These are phyloP conservation scores for Armadillidium nasatum DNA, from an alignment of 1,140 invertebrate species.

Conservation along the genomic window DNA sequence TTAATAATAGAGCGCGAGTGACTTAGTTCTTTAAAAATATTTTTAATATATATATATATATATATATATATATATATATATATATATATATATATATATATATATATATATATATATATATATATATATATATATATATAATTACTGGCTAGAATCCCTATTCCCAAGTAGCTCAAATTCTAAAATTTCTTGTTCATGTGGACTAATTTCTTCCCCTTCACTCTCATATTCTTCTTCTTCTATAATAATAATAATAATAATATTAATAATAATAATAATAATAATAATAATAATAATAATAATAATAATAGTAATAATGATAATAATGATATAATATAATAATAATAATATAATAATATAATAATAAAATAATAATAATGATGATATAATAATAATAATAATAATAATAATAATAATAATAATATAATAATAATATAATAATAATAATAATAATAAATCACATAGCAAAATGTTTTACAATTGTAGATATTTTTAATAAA, in stretches of 20 bases:
- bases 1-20: too few species aligned
- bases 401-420: constrained; percentile 1
- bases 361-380: too few species aligned
- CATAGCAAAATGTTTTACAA: too few species aligned
- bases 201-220: constrained; percentile 34
- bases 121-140: constrained; percentile 64
- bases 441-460: background rate
- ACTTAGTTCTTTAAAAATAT: too few species aligned
- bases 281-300: constrained; percentile 15
- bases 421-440: constrained; percentile 22
- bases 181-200: constrained; percentile 43
- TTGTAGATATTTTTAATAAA: too few species aligned
- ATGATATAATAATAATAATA: too few species aligned
- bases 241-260: constrained; percentile 2
- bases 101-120: too few species aligned
- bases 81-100: too few species aligned
- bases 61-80: too few species aligned
- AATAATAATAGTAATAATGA: background rate
- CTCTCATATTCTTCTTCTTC: constrained; percentile 41
- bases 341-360: too few species aligned
- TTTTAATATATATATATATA: too few species aligned
- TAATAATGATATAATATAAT: background rate
- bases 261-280: constrained; percentile 14
- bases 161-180: constrained; percentile 52
- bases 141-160: constrained; percentile 61